Percentiles rank a stretch among this genome's conserved stretches.
These are phyloP conservation scores for Noctua janthe DNA, from an alignment of 2,888 invertebrate species.

Conservation along the genomic window DNA sequence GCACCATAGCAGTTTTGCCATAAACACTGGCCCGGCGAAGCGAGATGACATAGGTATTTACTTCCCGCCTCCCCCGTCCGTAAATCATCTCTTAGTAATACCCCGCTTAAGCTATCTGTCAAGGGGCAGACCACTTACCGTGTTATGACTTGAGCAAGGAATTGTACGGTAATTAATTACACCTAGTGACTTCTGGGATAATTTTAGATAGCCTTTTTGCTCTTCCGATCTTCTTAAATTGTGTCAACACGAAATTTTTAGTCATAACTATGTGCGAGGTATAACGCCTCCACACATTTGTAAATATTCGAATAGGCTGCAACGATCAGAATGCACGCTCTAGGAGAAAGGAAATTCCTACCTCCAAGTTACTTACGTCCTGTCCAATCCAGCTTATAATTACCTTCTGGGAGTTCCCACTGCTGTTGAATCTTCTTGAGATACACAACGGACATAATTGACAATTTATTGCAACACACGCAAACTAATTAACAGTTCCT, in stretches of 20 bases:
- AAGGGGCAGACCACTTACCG: conserved; percentile 44
- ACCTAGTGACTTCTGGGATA: conserved; percentile 1
- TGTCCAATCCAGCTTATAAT: neutral
- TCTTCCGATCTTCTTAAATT: neutral
- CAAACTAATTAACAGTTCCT: neutral
- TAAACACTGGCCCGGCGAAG: conserved; percentile 20
- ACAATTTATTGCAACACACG: neutral
- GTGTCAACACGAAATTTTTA: neutral
- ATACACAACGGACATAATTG: neutral
- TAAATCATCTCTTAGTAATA: conserved; percentile 52
- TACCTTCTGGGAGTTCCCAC: too few species aligned
- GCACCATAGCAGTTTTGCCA: conserved; percentile 9
- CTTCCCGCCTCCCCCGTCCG: conserved; percentile 14
- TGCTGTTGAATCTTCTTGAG: neutral
- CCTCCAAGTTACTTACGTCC: neutral
- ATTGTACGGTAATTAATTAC: conserved; percentile 45
- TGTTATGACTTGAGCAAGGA: conserved; percentile 38
- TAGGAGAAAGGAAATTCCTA: neutral
- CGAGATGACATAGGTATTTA: conserved; percentile 42
- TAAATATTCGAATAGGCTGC: neutral
- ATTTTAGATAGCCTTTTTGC: neutral
- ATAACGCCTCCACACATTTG: too few species aligned
- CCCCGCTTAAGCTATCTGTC: conserved; percentile 56
- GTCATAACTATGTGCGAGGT: neutral
- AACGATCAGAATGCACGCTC: neutral